Conservation (phyloP, 2,113 vertebrate genomes). For the Pomatorhinus ruficollis region DNA sequence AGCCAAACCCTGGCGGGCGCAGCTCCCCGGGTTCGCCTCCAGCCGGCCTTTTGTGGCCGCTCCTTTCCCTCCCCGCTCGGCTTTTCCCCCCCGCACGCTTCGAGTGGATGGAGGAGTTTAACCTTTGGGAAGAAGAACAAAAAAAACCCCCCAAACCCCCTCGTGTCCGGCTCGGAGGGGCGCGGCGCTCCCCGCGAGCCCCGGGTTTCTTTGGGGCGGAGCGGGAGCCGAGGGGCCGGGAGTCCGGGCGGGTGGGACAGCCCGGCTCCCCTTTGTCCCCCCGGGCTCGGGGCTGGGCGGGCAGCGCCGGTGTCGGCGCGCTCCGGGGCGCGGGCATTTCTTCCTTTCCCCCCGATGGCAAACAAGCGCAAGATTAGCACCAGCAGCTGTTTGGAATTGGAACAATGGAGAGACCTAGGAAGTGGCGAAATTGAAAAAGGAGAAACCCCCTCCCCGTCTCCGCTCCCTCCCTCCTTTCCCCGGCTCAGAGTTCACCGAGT, state of each 20-base stretch:
- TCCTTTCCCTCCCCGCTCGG: not conserved
- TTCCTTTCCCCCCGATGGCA: slow-evolving; percentile 63
- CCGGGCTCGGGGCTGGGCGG: not conserved
- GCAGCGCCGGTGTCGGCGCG: slow-evolving; percentile 39
- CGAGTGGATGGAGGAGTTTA: not conserved
- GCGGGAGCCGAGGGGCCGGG: slow-evolving; percentile 12
- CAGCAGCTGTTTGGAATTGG: slow-evolving; percentile 70
- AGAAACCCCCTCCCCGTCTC: not conserved
- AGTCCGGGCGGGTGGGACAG: slow-evolving; percentile 56
- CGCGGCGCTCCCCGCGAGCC: not conserved
- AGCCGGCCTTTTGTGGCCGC: not conserved
- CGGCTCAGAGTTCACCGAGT: slow-evolving; percentile 68
- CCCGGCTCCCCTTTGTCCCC: not conserved
- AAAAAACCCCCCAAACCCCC: not conserved
- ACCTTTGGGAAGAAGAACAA: not conserved
- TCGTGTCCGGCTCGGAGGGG: not conserved
- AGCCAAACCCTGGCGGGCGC: not conserved
- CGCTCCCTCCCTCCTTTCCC: not conserved
- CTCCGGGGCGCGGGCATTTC: slow-evolving; percentile 58
- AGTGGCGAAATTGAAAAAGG: slow-evolving; percentile 70
- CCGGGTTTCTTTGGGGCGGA: not conserved
- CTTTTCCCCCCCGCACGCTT: not conserved
- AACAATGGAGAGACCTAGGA: slow-evolving; percentile 79
- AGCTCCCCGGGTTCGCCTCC: not conserved
- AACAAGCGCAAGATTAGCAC: slow-evolving; percentile 76